Conservation (phyloP, 2,888 invertebrate genomes). For the Callosobruchus maculatus region DNA sequence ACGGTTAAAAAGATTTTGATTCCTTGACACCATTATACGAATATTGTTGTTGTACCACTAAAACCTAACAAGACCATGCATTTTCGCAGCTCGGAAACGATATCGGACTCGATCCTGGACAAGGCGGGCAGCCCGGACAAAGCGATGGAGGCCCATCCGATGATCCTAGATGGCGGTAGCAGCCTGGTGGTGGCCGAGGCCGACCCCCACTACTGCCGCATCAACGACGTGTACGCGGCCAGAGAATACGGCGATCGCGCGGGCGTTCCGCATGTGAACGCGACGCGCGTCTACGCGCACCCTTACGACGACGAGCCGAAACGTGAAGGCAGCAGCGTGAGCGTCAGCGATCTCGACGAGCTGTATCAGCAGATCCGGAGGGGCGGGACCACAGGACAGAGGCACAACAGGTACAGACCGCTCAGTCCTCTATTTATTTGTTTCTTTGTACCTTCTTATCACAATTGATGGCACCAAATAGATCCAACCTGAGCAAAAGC, state of each 20-base stretch:
- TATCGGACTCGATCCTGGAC: constrained; percentile 44
- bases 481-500: no score
- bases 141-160: constrained; percentile 34
- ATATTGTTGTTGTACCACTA: no score
- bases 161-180: constrained; percentile 27
- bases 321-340: constrained; percentile 49
- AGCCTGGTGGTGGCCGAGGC: constrained; percentile 27
- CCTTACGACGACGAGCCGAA: neutral
- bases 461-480: no score
- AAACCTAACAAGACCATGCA: no score
- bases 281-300: neutral
- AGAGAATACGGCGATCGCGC: constrained; percentile 5
- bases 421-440: no score
- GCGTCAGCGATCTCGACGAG: constrained; percentile 62
- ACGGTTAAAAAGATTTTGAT: no score
- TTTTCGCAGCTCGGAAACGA: constrained; percentile 44
- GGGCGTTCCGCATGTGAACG: no score
- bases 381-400: constrained; percentile 23
- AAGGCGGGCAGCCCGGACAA: constrained; percentile 30
- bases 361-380: constrained; percentile 66
- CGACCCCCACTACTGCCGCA: constrained; percentile 20
- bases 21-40: no score
- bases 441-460: no score
- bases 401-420: constrained; percentile 33
- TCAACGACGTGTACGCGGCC: constrained; percentile 17